Base-by-base conservation (phyloP, 1,140 invertebrate species). In the Phymorhynchus buccinoides region DNA sequence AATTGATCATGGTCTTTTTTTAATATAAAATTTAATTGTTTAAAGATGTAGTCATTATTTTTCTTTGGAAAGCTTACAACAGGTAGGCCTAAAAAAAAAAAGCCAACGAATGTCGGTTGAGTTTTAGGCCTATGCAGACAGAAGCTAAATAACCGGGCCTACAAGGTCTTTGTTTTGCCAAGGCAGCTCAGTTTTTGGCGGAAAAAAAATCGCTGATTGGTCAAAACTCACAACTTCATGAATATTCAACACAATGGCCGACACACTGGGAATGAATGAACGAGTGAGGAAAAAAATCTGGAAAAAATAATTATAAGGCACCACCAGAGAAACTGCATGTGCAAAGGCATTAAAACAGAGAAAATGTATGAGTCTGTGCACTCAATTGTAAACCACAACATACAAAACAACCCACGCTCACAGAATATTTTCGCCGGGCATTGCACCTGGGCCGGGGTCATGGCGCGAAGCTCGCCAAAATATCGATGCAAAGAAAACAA, bases 161-260 rank as follows among this genome's bases (percentile, higher is more conserved):
- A n/a, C n/a, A n/a, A n/a, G n/a, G 14, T 41, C 73, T 75, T 75
- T 75, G 73, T 75, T n/a, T n/a, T n/a, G n/a, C n/a, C n/a, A n/a
- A n/a, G n/a, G n/a, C n/a, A 22, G 73, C 42, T 35, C 32, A 35
- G 35, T 27, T 75, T 66, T 75, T 75, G 73, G 73, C 73, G 73
- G 73, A 75, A 75, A 75, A 75, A 75, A 75, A 41, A 18, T 7
- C 73, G 73, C 73, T 75, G 73, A 75, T 75, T 75, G 73, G 73
- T 75, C 73, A 41, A 41, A 75, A 41, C 6, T 41, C 9, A 9
- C 73, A 32, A 35, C 35, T 12, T 41, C 73, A 75, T 75, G 73
- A 9, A 75, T 75, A 75, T 75, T 75, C 73, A 75, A 37, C 37
- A 75, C 32, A 27, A 75, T 75, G 73, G 73, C 32, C 35, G 73